These are phyloP conservation scores for Smithornis capensis DNA, from an alignment of 2,113 vertebrate species.

Conservation along the genomic window DNA sequence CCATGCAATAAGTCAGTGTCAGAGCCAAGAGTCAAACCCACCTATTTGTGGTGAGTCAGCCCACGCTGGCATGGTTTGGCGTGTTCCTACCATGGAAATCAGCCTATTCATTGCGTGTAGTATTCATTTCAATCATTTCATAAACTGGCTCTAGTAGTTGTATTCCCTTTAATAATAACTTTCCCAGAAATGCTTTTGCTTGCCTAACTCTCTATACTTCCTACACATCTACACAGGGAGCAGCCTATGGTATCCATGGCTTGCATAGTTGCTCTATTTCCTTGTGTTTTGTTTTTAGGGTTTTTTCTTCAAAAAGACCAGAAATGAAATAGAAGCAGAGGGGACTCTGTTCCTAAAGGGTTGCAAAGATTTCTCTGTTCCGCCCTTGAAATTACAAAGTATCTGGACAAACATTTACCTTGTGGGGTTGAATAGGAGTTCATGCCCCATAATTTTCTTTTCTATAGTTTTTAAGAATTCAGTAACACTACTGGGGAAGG, in stretches of 20 bases:
- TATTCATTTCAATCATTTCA: conserved; percentile 15
- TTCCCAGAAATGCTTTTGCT: conserved; percentile 16
- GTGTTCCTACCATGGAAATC: conserved; percentile 34
- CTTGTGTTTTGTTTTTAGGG: background rate
- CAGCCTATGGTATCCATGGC: background rate
- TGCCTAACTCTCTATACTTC: background rate
- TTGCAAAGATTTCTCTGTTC: background rate
- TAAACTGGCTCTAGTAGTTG: conserved; percentile 1
- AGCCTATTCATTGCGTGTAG: background rate
- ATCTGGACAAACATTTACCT: background rate
- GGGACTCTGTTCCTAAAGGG: background rate
- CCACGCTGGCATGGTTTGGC: conserved; percentile 12
- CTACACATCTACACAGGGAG: background rate
- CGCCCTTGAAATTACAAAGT: background rate
- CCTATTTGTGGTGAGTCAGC: conserved; percentile 51
- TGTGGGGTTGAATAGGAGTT: background rate
- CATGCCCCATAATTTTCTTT: background rate
- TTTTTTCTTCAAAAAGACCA: background rate
- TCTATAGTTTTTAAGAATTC: background rate
- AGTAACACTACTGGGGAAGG: background rate
- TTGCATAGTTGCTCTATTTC: background rate
- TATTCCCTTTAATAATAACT: conserved; percentile 34
- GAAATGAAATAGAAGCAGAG: background rate
- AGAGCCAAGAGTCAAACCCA: conserved; percentile 20
- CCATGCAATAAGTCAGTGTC: background rate